phyloP scores from a whole-genome alignment of 2,113 vertebrate genomes.

The Thalassoma bifasciatum region DNA sequence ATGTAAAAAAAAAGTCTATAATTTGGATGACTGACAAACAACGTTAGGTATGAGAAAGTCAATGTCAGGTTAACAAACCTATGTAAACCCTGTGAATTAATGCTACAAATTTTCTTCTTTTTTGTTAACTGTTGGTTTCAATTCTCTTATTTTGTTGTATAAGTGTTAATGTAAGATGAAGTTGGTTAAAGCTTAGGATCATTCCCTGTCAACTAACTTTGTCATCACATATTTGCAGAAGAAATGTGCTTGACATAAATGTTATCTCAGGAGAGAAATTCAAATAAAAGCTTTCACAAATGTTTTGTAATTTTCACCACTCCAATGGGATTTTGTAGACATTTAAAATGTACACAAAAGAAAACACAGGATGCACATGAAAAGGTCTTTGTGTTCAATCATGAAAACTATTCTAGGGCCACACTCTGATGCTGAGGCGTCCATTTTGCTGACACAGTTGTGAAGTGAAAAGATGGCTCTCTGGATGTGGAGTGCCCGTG shows the following conservation, averaged over 20 bases:
- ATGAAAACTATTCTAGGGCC: slow-evolving; percentile 32
- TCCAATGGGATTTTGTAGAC: slow-evolving; percentile 6
- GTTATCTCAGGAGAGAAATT: slow-evolving; percentile 1
- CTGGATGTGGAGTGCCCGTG: slow-evolving; percentile 74
- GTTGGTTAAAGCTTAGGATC: slow-evolving; percentile 47
- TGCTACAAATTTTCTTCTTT: too few species aligned
- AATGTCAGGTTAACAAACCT: not conserved
- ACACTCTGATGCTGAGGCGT: slow-evolving; percentile 40
- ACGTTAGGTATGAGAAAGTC: too few species aligned
- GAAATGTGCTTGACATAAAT: slow-evolving; percentile 15
- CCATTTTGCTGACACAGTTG: slow-evolving; percentile 80
- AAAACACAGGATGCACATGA: slow-evolving; percentile 5
- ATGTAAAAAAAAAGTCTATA: too few species aligned
- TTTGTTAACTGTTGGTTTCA: not conserved
- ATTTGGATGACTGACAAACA: too few species aligned
- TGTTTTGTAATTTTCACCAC: not conserved
- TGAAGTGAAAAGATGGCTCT: slow-evolving; percentile 79
- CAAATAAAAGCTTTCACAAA: not conserved
- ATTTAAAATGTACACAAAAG: slow-evolving; percentile 9
- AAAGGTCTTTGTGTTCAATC: slow-evolving; percentile 27
- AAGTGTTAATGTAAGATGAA: not conserved
- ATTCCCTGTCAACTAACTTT: slow-evolving; percentile 37
- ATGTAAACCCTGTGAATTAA: not conserved
- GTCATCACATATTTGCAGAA: not conserved
- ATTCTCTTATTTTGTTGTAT: not conserved